phyloP scores from a whole-genome alignment of 2,113 vertebrate genomes.

The Urocynchramus pylzowi region DNA sequence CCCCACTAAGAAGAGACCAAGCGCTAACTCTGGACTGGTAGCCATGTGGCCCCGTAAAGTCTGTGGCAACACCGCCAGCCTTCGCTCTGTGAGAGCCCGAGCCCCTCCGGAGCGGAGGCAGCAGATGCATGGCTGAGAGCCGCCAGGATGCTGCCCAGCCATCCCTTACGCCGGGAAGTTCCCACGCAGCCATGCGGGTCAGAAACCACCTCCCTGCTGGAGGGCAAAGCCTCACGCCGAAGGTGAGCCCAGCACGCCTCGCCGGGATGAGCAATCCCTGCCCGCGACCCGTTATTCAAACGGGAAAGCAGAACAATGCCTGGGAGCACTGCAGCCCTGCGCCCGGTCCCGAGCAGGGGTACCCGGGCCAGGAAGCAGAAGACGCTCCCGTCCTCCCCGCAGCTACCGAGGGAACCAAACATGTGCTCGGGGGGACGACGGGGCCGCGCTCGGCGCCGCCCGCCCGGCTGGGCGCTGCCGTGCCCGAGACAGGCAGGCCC shows the following conservation, averaged over 20 bases:
- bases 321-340: background rate
- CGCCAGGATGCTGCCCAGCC: background rate
- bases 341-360: too few relatives aligned
- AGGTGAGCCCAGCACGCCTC: background rate
- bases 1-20: accelerated
- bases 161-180: background rate
- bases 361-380: too few relatives aligned
- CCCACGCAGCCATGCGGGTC: background rate
- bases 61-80: accelerated
- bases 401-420: background rate
- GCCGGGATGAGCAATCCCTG: background rate
- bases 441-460: background rate
- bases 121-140: accelerated
- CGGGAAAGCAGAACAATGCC: background rate
- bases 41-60: accelerated
- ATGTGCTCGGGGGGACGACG: background rate
- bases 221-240: background rate
- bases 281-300: conserved; percentile 4
- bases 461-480: background rate
- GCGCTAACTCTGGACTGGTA: accelerated
- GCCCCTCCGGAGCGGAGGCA: background rate
- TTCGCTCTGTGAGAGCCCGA: background rate
- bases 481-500: background rate
- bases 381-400: background rate
- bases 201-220: background rate